Percentiles rank a stretch among this genome's conserved stretches.
Evolutionary conservation across 2,888 invertebrate species (phyloP).

Genomic region (Scaptomyza reducta): DNA sequence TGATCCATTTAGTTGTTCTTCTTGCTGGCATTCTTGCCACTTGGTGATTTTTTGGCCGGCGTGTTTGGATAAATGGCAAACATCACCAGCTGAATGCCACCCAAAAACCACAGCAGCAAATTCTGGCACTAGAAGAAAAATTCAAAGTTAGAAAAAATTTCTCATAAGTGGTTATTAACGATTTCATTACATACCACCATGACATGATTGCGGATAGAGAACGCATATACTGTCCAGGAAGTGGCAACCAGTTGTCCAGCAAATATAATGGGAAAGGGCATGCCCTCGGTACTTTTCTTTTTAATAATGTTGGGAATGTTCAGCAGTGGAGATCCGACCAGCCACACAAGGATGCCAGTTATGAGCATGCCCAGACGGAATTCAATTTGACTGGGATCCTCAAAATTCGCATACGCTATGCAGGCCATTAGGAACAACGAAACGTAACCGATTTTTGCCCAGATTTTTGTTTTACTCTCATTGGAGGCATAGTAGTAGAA

Average conservation of each 20-base stretch:
- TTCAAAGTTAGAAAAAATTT: constrained; percentile 62
- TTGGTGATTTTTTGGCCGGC: constrained; percentile 74
- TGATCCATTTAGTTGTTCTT: constrained; percentile 51
- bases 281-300: constrained; percentile 92
- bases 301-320: constrained; percentile 90
- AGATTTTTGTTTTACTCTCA: constrained; percentile 85
- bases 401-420: constrained; percentile 87
- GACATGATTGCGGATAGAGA: constrained; percentile 80
- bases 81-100: constrained; percentile 87
- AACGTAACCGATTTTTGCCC: constrained; percentile 86
- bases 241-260: constrained; percentile 90
- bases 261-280: constrained; percentile 95
- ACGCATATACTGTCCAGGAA: constrained; percentile 82
- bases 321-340: constrained; percentile 90
- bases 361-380: constrained; percentile 89
- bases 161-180: background rate
- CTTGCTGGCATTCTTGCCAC: constrained; percentile 68
- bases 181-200: constrained; percentile 75
- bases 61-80: constrained; percentile 89
- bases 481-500: constrained; percentile 88
- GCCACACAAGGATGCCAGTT: constrained; percentile 86
- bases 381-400: constrained; percentile 88
- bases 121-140: constrained; percentile 89
- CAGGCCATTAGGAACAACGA: constrained; percentile 86
- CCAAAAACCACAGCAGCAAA: constrained; percentile 87